Evolutionary conservation across 2,797 vertebrate species (phyloP).

Genomic region (Crenichthys baileyi): DNA sequence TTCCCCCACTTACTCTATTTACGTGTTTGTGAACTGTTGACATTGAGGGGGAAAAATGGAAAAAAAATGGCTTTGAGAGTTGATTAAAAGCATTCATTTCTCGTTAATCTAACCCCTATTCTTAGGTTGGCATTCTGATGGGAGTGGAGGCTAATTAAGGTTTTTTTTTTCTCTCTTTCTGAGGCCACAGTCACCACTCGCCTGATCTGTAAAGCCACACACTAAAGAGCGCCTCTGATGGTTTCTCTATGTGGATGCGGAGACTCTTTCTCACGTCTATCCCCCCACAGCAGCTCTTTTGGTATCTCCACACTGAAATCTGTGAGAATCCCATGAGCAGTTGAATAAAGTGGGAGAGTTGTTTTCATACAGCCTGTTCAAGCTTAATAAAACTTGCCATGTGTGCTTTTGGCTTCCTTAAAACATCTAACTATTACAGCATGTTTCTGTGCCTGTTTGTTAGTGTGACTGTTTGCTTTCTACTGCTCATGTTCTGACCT

Average conservation of each 20-base stretch:
- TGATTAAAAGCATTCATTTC: constrained; percentile 71
- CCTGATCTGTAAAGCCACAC: constrained; percentile 67
- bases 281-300: constrained; percentile 41
- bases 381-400: constrained; percentile 48
- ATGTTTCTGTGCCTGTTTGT: constrained; percentile 39
- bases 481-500: constrained; percentile 23
- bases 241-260: constrained; percentile 55
- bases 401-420: constrained; percentile 53
- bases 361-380: constrained; percentile 29
- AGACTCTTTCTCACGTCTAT: constrained; percentile 60
- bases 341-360: constrained; percentile 17
- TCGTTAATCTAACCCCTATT: constrained; percentile 68
- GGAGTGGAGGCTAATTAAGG: constrained; percentile 68
- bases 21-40: constrained; percentile 71
- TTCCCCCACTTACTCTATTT: constrained; percentile 67
- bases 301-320: constrained; percentile 36
- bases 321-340: constrained; percentile 45
- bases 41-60: constrained; percentile 5
- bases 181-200: constrained; percentile 61
- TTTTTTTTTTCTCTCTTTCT: constrained; percentile 23
- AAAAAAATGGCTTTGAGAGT: constrained; percentile 59
- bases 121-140: constrained; percentile 58
- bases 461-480: constrained; percentile 47
- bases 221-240: constrained; percentile 61
- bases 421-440: constrained; percentile 42